Percentiles rank a stretch among this genome's conserved stretches.
Conservation (phyloP, 2,888 invertebrate genomes). For the Monopis laevigella region DNA sequence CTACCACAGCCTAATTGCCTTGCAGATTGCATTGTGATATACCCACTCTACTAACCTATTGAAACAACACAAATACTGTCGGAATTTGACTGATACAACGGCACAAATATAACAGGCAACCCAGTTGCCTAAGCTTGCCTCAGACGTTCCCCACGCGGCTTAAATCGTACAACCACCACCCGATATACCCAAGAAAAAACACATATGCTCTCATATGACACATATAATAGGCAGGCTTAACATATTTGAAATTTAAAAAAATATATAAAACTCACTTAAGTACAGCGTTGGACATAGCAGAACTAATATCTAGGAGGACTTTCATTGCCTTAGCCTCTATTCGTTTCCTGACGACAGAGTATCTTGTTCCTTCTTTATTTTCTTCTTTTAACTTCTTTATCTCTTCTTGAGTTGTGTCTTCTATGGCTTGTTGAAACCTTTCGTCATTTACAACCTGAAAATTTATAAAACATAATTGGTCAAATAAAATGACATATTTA, state of each 20-base stretch:
- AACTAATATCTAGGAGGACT: conserved; percentile 81
- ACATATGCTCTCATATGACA: no score
- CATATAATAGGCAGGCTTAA: no score
- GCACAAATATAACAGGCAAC: conserved; percentile 65
- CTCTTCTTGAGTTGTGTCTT: conserved; percentile 72
- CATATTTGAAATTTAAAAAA: no score
- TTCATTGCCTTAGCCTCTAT: conserved; percentile 74
- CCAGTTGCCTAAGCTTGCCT: conserved; percentile 76
- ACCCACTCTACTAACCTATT: no score
- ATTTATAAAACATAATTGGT: no score
- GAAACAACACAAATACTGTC: no score
- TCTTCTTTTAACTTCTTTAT: conserved; percentile 44
- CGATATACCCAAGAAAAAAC: no score
- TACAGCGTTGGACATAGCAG: conserved; percentile 78
- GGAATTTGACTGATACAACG: conserved; percentile 85
- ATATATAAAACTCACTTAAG: conserved; percentile 44
- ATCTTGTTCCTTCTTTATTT: conserved; percentile 41
- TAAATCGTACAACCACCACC: conserved; percentile 84
- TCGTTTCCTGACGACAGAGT: conserved; percentile 61
- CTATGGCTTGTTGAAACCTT: conserved; percentile 74
- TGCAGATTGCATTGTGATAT: no score
- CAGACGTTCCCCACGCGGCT: conserved; percentile 81
- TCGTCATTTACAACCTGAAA: conserved; percentile 76
- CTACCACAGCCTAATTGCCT: no score
- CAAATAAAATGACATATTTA: no score